Evolutionary conservation across 2,888 invertebrate genomes (phyloP).

Genomic region (Flexamia atlantica): DNA sequence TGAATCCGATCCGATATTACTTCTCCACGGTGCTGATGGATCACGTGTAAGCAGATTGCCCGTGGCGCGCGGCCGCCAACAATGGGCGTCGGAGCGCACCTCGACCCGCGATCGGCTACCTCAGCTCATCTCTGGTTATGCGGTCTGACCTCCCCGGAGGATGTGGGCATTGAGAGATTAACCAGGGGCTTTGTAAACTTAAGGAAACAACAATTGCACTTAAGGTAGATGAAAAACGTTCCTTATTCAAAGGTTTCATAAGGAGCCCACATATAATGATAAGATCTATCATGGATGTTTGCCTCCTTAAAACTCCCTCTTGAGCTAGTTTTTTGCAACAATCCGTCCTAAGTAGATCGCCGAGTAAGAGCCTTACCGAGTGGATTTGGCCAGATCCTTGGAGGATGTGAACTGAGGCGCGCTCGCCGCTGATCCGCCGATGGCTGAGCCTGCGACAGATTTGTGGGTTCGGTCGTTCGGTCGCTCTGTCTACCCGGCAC

Average conservation of each 20-base stretch:
- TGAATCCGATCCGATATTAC: constrained; percentile 53
- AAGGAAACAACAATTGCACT: too few relatives aligned
- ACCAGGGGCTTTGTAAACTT: neutral
- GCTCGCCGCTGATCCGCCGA: constrained; percentile 33
- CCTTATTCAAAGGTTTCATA: too few relatives aligned
- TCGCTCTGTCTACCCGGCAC: constrained; percentile 36
- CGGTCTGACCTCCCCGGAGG: neutral
- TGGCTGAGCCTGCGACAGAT: neutral
- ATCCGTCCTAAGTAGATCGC: constrained; percentile 22
- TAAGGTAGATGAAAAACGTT: too few relatives aligned
- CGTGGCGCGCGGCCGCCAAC: neutral
- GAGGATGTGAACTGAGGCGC: neutral
- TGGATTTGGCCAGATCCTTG: neutral
- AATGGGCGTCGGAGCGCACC: neutral
- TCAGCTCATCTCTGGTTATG: neutral
- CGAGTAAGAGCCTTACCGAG: neutral
- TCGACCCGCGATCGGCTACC: neutral
- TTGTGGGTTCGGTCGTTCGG: constrained; percentile 43
- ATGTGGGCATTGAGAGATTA: neutral
- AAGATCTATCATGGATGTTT: neutral
- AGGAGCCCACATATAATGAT: neutral
- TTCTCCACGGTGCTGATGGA: constrained; percentile 25
- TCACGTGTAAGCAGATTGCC: constrained; percentile 53
- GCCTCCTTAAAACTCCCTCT: neutral
- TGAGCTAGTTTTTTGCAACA: constrained; percentile 7